Conservation (phyloP, 2,797 vertebrate genomes). For the Peromyscus nudipes region DNA sequence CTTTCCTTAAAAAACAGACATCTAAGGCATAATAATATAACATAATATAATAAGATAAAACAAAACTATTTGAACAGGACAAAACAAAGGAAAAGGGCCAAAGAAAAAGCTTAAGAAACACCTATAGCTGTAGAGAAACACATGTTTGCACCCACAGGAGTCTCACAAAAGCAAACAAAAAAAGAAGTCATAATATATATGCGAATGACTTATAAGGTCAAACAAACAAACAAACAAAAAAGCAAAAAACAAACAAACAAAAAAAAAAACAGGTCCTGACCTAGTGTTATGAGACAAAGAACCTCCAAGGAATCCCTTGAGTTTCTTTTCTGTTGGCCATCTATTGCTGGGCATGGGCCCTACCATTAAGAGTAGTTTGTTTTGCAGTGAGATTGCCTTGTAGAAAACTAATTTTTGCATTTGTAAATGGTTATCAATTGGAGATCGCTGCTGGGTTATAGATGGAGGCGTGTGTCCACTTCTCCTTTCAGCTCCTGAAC, state of each 20-base stretch:
- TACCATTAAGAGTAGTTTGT: not conserved
- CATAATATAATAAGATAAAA: not conserved
- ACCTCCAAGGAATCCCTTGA: not conserved
- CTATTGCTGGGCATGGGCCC: not conserved
- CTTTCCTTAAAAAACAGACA: not conserved
- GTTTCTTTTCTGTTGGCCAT: not conserved
- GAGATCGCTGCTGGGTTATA: too few relatives aligned
- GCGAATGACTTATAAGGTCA: not conserved
- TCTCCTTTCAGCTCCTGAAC: not conserved
- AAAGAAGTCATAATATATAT: not conserved
- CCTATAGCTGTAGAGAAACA: not conserved
- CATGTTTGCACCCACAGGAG: not conserved
- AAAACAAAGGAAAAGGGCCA: not conserved
- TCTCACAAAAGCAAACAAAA: not conserved
- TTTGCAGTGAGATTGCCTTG: not conserved
- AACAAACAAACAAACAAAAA: too few relatives aligned
- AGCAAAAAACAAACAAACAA: too few relatives aligned
- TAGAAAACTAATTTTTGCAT: not conserved
- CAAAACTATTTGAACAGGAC: not conserved
- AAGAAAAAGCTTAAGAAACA: not conserved
- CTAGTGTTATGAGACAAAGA: not conserved
- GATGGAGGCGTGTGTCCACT: too few relatives aligned
- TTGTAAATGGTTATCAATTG: not conserved
- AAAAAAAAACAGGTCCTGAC: not conserved
- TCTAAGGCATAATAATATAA: not conserved